Evolutionary conservation across 2,888 invertebrate species (phyloP), one percentile per base, ranked within the genome.

Genomic region (Trissonchulus latispiculum): DNA sequence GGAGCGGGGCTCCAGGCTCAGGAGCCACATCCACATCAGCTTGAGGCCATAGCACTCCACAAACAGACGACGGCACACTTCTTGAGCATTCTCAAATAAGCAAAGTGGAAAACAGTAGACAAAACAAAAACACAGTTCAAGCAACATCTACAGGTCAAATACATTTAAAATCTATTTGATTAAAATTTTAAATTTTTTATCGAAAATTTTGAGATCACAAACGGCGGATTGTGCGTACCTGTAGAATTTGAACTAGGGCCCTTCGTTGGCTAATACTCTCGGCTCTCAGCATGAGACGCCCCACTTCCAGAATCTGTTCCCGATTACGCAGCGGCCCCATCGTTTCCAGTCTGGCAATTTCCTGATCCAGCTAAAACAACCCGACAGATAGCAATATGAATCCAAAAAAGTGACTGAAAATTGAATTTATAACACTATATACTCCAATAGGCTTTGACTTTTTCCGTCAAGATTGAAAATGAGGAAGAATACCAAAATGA

Each of bases 21-120:
- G 36, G 88, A 95, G 93, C 90, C 96, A 96, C 36, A 92, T 92
- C 86, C 94, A 93, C 74, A 97, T 87, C 72, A 97, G 86, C 2
- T 92, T 86, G 73, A 96, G 86, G 0, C 96, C 96, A 80, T 95
- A 93, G 85, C 95, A 95, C 86, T 85, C 85, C 29, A 86, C 87
- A 86, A 96, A 95, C 76, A 95, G 87, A n/a, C 85, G 80, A 37
- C 85, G 78, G n/a, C 18, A 83, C 28, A 79, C 78, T 76, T 85
- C 85, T 61, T 80, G 80, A 0, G 85, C 85, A 69, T 79, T 80
- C 85, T 85, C 77, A 76, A 77, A 72, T 61, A 62, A n/a, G n/a
- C n/a, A n/a, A n/a, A n/a, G n/a, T n/a, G n/a, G 35, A 48, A 62
- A 61, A 59, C 62, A 2, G 61, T 33, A 1, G 31, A 73, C 28